Conservation (phyloP, 1,140 invertebrate genomes). For the Pentalonia nigronervosa region DNA sequence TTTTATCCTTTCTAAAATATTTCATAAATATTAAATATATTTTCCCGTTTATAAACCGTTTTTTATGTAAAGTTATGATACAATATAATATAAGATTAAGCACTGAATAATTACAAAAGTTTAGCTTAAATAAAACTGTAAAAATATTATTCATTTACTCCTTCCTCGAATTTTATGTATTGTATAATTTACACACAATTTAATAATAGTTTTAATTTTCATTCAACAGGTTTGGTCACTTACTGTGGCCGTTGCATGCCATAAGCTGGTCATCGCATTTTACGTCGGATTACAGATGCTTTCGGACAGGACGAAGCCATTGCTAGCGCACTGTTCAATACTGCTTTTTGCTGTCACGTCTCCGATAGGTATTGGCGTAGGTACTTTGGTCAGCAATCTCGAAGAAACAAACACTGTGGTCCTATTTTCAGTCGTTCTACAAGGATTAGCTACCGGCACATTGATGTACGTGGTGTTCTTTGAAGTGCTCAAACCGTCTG, state of each 20-base stretch:
- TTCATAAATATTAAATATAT: neutral
- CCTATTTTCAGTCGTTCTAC: constrained; percentile 62
- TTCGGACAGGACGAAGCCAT: constrained; percentile 62
- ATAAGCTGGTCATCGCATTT: constrained; percentile 71
- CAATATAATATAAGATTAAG: neutral
- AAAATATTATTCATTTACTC: neutral
- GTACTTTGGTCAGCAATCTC: constrained; percentile 68
- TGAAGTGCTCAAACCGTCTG: constrained; percentile 65
- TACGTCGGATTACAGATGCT: constrained; percentile 68
- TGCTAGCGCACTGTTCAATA: constrained; percentile 65
- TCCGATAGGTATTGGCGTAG: constrained; percentile 70
- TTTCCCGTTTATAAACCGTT: neutral
- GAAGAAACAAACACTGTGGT: constrained; percentile 32
- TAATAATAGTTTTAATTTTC: neutral
- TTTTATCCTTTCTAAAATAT: neutral
- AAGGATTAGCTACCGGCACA: constrained; percentile 66
- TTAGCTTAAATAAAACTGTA: neutral
- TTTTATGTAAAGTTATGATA: neutral
- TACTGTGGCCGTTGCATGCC: constrained; percentile 74
- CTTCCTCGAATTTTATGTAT: neutral
- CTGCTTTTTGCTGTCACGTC: constrained; percentile 67
- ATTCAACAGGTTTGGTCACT: constrained; percentile 67
- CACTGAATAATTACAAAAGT: neutral
- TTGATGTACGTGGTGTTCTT: constrained; percentile 67
- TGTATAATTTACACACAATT: neutral